phyloP scores from a whole-genome alignment of 2,888 invertebrate genomes.

The Pediacus dermestoides region DNA sequence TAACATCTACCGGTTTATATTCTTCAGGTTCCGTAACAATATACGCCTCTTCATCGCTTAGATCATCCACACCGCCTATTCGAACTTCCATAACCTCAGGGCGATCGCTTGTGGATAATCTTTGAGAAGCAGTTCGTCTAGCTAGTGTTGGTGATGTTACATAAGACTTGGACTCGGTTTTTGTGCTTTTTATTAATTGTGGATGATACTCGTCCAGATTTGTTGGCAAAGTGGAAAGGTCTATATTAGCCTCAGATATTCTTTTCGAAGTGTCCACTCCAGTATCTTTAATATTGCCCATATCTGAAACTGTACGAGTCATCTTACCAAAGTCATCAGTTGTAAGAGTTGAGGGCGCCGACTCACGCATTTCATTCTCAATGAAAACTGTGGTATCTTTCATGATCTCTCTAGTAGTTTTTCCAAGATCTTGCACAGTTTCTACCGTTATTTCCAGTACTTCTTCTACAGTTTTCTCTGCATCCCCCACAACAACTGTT shows the following conservation, averaged over 20 bases:
- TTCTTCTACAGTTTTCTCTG: slow-evolving; percentile 6
- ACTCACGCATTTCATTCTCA: no score
- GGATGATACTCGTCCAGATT: slow-evolving; percentile 16
- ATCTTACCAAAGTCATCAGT: no score
- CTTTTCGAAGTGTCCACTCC: slow-evolving; percentile 16
- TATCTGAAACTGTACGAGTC: slow-evolving; percentile 33
- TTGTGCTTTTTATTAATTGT: not conserved
- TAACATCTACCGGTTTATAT: slow-evolving; percentile 2
- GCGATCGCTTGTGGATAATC: slow-evolving; percentile 39
- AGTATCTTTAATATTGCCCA: slow-evolving; percentile 18
- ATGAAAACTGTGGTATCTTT: no score
- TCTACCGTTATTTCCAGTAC: not conserved
- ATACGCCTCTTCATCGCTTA: slow-evolving; percentile 38
- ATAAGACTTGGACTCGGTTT: slow-evolving; percentile 25
- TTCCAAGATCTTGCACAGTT: not conserved
- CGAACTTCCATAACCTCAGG: slow-evolving; percentile 45
- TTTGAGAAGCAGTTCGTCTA: slow-evolving; percentile 43
- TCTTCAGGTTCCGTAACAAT: slow-evolving; percentile 35
- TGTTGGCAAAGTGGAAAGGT: slow-evolving; percentile 32
- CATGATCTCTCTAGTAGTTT: slow-evolving; percentile 6
- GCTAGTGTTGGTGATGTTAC: slow-evolving; percentile 47
- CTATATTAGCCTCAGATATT: slow-evolving; percentile 37
- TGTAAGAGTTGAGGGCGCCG: no score
- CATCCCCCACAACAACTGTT: slow-evolving; percentile 1
- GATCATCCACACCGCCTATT: slow-evolving; percentile 35